Conservation (phyloP, 2,797 vertebrate genomes). For the Leuciscus waleckii region DNA sequence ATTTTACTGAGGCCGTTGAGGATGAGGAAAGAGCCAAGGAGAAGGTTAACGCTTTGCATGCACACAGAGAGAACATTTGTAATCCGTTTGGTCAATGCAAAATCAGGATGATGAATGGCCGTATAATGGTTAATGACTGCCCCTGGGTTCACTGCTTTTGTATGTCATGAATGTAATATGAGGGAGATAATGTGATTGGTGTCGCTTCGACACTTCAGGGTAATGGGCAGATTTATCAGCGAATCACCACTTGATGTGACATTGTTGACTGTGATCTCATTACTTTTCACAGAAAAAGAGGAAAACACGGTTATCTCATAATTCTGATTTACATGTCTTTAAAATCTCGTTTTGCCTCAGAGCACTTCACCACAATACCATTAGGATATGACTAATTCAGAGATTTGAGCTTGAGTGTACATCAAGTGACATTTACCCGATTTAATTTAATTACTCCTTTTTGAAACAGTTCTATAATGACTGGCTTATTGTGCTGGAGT, state of each 20-base stretch:
- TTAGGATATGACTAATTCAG: constrained; percentile 30
- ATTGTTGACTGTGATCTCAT: constrained; percentile 28
- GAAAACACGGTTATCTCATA: constrained; percentile 35
- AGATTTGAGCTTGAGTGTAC: constrained; percentile 19
- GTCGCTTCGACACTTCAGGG: constrained; percentile 29
- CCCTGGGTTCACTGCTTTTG: constrained; percentile 46
- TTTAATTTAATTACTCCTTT: constrained; percentile 28
- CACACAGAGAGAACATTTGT: constrained; percentile 26
- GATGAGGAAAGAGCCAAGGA: constrained; percentile 24
- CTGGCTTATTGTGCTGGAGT: constrained; percentile 27
- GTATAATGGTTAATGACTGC: constrained; percentile 50
- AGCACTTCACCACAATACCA: constrained; percentile 26
- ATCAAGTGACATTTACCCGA: constrained; percentile 44
- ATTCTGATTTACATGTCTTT: constrained; percentile 39
- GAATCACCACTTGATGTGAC: constrained; percentile 31
- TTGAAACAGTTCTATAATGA: constrained; percentile 37
- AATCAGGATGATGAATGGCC: constrained; percentile 44
- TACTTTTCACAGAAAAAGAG: constrained; percentile 9
- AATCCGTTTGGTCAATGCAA: constrained; percentile 37
- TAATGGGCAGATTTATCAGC: constrained; percentile 38
- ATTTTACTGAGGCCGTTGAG: constrained; percentile 33
- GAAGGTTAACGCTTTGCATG: constrained; percentile 41
- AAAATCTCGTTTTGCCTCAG: constrained; percentile 24
- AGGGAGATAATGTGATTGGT: constrained; percentile 52
- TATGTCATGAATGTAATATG: constrained; percentile 53